Percentiles rank a stretch among this genome's conserved stretches.
Evolutionary conservation across 1,140 invertebrate species (phyloP).

Genomic region (Drosophila pruinosa): DNA sequence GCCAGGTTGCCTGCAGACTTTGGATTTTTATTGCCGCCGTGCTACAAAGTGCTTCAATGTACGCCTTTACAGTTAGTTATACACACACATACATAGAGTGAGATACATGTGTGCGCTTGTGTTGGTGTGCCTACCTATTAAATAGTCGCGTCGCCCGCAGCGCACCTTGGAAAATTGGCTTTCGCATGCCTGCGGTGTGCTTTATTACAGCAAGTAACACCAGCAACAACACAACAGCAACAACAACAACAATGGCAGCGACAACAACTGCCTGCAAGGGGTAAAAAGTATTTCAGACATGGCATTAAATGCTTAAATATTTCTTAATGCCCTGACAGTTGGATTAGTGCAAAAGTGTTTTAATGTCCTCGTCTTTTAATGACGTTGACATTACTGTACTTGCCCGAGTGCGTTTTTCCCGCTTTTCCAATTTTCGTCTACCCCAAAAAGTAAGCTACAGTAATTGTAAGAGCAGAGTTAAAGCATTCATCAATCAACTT

Average conservation of each 20-base stretch:
- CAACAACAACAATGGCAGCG: conserved; percentile 15
- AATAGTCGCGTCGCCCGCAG: conserved; percentile 68
- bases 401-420: conserved; percentile 9
- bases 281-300: conserved; percentile 9
- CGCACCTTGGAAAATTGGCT: conserved; percentile 71
- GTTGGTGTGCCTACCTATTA: conserved; percentile 47
- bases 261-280: not conserved
- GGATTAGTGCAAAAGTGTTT: conserved; percentile 57
- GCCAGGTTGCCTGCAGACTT: conserved; percentile 22
- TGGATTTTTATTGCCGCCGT: conserved; percentile 42
- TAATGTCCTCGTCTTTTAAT: conserved; percentile 61
- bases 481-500: conserved; percentile 73
- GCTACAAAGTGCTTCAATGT: conserved; percentile 47
- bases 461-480: not conserved
- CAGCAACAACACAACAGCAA: conserved; percentile 25
- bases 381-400: conserved; percentile 53
- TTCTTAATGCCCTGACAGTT: conserved; percentile 58
- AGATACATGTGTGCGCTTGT: conserved; percentile 5
- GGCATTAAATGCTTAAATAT: conserved; percentile 67
- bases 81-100: not conserved
- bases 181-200: conserved; percentile 65
- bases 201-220: conserved; percentile 55
- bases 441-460: conserved; percentile 32
- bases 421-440: conserved; percentile 37
- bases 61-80: conserved; percentile 18